Conservation (phyloP, 2,888 invertebrate species). For the Dromius quadrimaculatus region DNA sequence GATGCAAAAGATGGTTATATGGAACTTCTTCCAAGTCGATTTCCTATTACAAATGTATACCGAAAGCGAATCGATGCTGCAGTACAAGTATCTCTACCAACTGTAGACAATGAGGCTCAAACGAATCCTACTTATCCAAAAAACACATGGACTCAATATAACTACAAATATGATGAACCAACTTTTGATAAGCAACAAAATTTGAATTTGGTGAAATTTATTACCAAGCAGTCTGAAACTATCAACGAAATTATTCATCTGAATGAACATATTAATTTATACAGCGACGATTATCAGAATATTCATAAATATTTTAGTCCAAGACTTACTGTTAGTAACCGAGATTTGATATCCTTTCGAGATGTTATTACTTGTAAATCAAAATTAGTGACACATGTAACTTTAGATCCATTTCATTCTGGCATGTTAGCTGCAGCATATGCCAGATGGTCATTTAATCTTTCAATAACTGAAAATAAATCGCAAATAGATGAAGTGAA, state of each 20-base stretch:
- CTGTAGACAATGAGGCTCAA: conserved; percentile 70
- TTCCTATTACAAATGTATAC: conserved; percentile 71
- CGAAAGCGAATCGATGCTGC: conserved; percentile 69
- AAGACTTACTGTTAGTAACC: conserved; percentile 56
- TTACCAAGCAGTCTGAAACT: not conserved
- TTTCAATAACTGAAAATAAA: not conserved
- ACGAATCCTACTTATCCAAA: conserved; percentile 76
- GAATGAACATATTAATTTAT: conserved; percentile 70
- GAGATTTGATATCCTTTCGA: conserved; percentile 69
- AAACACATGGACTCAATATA: conserved; percentile 79
- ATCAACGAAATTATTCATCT: conserved; percentile 59
- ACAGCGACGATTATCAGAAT: conserved; percentile 71
- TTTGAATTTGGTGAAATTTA: conserved; percentile 1
- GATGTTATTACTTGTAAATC: conserved; percentile 74
- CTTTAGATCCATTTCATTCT: conserved; percentile 79
- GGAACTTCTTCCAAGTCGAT: conserved; percentile 73
- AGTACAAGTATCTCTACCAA: conserved; percentile 71
- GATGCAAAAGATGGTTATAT: conserved; percentile 78
- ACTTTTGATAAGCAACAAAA: too few species aligned
- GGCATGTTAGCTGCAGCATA: conserved; percentile 79
- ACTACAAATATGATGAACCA: conserved; percentile 63
- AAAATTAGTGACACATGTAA: conserved; percentile 74
- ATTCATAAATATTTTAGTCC: conserved; percentile 66
- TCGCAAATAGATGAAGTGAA: conserved; percentile 61
- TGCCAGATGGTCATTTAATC: conserved; percentile 59